Evolutionary conservation across 2,113 vertebrate species (phyloP).

Genomic region (Cepphus grylle): DNA sequence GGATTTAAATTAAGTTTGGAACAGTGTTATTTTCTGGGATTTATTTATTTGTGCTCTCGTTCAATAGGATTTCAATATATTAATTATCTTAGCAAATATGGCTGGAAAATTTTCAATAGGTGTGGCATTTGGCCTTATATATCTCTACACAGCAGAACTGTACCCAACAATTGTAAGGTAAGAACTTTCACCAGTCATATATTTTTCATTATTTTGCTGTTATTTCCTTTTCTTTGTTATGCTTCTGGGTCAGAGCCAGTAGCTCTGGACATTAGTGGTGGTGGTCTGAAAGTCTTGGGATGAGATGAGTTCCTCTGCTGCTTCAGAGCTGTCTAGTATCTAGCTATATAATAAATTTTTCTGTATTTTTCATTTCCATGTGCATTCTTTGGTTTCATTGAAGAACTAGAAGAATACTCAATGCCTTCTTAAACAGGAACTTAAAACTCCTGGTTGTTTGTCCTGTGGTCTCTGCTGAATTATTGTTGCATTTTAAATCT

Average conservation of each 20-base stretch:
- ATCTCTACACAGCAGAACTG: slow-evolving; percentile 91
- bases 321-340: not conserved
- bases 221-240: not conserved
- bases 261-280: not conserved
- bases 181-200: not conserved
- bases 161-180: slow-evolving; percentile 92
- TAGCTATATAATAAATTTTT: not conserved
- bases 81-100: slow-evolving; percentile 80
- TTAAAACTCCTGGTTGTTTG: not conserved
- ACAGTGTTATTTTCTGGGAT: not conserved
- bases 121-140: slow-evolving; percentile 88
- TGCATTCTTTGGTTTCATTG: not conserved
- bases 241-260: not conserved
- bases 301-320: not conserved
- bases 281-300: not conserved
- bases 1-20: not conserved
- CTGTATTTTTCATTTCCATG: not conserved
- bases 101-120: slow-evolving; percentile 87
- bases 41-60: slow-evolving; percentile 39
- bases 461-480: not conserved
- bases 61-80: slow-evolving; percentile 45
- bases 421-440: not conserved
- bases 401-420: not conserved
- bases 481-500: not conserved
- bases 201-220: not conserved